Percentiles rank a stretch among this genome's conserved stretches.
phyloP scores from a whole-genome alignment of 2,797 vertebrate genomes.

The Labeo calbasu region DNA sequence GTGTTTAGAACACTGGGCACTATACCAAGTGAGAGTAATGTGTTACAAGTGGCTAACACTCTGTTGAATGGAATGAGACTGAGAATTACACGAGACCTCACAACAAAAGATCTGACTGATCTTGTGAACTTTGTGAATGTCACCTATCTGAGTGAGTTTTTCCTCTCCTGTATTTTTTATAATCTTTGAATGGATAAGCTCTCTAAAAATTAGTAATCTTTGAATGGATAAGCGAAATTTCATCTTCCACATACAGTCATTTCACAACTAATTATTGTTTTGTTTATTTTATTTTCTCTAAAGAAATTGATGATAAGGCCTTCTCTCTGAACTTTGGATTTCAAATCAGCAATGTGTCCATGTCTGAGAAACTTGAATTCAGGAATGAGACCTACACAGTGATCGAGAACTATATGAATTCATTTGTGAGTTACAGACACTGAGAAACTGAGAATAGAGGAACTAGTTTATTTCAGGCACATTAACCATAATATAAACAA shows the following conservation, averaged over 20 bases:
- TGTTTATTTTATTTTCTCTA: not conserved
- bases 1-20: not conserved
- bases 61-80: not conserved
- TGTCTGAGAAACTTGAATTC: not conserved
- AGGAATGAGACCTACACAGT: not conserved
- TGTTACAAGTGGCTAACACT: not conserved
- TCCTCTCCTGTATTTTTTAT: not conserved
- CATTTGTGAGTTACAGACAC: not conserved
- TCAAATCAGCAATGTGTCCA: conserved; percentile 30
- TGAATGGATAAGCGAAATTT: not conserved
- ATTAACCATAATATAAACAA: not conserved
- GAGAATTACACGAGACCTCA: not conserved
- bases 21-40: not conserved
- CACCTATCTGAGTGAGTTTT: conserved; percentile 25
- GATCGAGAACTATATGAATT: not conserved
- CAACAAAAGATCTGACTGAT: not conserved
- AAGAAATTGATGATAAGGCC: not conserved
- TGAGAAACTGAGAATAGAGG: not conserved
- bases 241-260: not conserved
- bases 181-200: not conserved
- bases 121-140: not conserved
- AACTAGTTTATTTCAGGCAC: not conserved
- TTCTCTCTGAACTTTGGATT: conserved; percentile 23
- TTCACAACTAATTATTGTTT: not conserved
- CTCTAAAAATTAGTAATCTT: not conserved